These are phyloP conservation scores for Mactromeris polynyma DNA, from an alignment of 2,888 invertebrate species.

Conservation along the genomic window DNA sequence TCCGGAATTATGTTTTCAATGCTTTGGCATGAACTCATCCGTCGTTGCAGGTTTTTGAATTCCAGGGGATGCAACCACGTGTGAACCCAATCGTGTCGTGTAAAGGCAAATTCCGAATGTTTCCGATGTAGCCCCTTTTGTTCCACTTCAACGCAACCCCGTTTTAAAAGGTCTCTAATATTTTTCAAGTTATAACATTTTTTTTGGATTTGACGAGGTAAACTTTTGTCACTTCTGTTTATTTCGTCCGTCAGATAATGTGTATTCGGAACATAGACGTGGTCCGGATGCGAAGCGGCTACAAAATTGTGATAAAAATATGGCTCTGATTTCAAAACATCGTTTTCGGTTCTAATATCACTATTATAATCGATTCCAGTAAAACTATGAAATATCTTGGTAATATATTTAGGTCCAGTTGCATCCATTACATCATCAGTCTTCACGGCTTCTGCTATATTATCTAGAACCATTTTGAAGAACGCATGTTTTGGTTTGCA, in stretches of 20 bases:
- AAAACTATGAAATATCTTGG: constrained; percentile 46
- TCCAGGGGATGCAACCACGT: background rate
- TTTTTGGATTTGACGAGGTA: background rate
- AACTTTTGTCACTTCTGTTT: background rate
- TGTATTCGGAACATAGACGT: constrained; percentile 56
- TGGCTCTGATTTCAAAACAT: constrained; percentile 33
- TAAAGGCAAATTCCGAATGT: background rate
- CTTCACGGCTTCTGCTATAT: constrained; percentile 68
- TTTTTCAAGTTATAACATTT: background rate
- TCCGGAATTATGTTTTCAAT: background rate
- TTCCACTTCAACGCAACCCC: background rate
- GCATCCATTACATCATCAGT: constrained; percentile 74
- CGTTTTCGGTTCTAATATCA: background rate
- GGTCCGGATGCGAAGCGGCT: constrained; percentile 23
- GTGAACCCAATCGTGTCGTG: background rate
- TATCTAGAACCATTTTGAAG: constrained; percentile 72
- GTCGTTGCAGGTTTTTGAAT: background rate
- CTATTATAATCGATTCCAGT: constrained; percentile 5
- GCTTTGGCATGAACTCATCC: background rate
- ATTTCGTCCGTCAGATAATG: constrained; percentile 43
- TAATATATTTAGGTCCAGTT: constrained; percentile 77
- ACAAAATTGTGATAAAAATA: constrained; percentile 42
- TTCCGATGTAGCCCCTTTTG: background rate
- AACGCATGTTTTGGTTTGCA: constrained; percentile 77
- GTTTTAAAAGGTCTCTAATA: background rate